Conservation (phyloP, 2,888 invertebrate species). For the Laspeyria flexula region DNA sequence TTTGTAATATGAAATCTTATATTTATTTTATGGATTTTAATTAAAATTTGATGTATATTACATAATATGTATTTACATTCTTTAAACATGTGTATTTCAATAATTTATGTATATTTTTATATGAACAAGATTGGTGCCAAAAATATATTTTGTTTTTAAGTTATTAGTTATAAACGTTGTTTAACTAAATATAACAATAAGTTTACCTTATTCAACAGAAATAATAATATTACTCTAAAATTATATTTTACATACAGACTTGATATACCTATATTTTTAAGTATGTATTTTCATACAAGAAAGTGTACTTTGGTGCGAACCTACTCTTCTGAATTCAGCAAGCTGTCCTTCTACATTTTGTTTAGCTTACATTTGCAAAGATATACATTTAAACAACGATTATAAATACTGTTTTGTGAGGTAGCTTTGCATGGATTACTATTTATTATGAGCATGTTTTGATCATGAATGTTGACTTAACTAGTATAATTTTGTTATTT, state of each 20-base stretch:
- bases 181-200: slow-evolving; percentile 9
- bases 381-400: slow-evolving; percentile 9
- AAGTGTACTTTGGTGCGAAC: too few relatives aligned
- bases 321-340: too few relatives aligned
- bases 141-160: slow-evolving; percentile 24
- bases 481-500: not conserved
- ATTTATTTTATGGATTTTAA: not conserved
- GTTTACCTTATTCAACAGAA: not conserved
- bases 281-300: too few relatives aligned
- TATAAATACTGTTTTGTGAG: not conserved
- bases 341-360: slow-evolving; percentile 22
- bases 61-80: not conserved
- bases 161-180: slow-evolving; percentile 19
- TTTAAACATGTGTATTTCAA: slow-evolving; percentile 5
- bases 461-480: not conserved
- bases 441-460: slow-evolving; percentile 5
- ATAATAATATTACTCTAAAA: too few relatives aligned
- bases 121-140: slow-evolving; percentile 39
- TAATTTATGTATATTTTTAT: slow-evolving; percentile 8
- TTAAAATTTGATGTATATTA: not conserved
- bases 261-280: too few relatives aligned
- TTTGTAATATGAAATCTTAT: not conserved
- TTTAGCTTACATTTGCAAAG: slow-evolving; percentile 6
- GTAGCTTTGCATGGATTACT: slow-evolving; percentile 1
- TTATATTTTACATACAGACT: too few relatives aligned